phyloP scores from a whole-genome alignment of 23 tunicate genomes.

The Diplosoma virens region DNA sequence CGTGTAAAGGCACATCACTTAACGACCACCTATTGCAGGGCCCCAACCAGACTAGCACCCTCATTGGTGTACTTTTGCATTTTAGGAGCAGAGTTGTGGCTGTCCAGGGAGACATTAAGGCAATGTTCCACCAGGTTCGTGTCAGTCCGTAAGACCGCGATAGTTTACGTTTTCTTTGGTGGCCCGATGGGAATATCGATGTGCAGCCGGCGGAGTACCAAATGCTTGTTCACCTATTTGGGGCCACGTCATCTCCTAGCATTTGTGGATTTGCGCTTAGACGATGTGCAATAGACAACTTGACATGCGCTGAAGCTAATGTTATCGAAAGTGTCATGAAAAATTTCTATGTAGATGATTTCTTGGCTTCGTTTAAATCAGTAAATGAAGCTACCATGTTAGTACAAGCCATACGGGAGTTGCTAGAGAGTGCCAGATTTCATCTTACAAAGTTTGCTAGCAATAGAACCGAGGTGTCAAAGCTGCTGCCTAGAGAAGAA shows the following conservation, averaged over 20 bases:
- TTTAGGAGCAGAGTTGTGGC: no score
- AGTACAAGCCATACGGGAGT: background rate
- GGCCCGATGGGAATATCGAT: background rate
- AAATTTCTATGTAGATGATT: constrained; percentile 7
- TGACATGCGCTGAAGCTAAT: background rate
- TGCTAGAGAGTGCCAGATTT: constrained; percentile 10
- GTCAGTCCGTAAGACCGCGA: background rate
- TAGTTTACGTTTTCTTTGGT: background rate
- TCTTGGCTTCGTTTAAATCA: background rate
- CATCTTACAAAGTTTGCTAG: constrained; percentile 2
- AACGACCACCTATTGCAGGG: background rate
- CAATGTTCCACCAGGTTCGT: background rate
- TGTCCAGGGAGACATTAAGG: no score
- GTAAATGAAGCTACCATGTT: no score
- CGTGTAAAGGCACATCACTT: background rate
- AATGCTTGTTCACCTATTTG: background rate
- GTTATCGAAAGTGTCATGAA: background rate
- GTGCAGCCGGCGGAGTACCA: background rate
- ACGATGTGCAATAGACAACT: background rate
- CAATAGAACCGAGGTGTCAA: background rate
- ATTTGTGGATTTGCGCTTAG: background rate
- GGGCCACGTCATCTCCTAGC: background rate
- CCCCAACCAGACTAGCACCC: background rate
- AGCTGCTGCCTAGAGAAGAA: background rate
- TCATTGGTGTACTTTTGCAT: background rate